phyloP scores from a whole-genome alignment of 1,140 invertebrate genomes.

The Pemphigus obesinymphae region DNA sequence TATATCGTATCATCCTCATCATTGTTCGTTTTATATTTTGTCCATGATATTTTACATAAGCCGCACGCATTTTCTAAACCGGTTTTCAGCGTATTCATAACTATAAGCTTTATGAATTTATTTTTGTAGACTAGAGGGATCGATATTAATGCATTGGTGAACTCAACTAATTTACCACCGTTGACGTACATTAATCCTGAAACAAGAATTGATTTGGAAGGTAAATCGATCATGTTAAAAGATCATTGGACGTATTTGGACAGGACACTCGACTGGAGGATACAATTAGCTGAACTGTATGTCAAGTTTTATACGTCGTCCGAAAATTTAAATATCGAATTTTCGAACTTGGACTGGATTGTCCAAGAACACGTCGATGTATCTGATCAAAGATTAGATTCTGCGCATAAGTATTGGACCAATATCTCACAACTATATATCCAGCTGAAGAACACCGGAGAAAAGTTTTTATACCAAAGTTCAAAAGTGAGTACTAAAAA shows the following conservation, averaged over 20 bases:
- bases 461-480: conserved; percentile 28
- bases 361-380: background rate
- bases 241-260: conserved; percentile 41
- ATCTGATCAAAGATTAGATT: background rate
- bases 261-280: conserved; percentile 18
- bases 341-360: conserved; percentile 2
- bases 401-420: background rate
- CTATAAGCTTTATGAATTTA: background rate
- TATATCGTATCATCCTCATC: background rate
- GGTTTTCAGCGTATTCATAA: background rate
- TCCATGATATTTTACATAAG: background rate
- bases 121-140: conserved; percentile 20
- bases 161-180: conserved; percentile 2
- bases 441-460: conserved; percentile 13
- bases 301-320: background rate
- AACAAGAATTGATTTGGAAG: conserved; percentile 1
- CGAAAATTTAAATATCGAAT: conserved; percentile 11
- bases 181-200: conserved; percentile 11
- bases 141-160: conserved; percentile 28
- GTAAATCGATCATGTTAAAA: conserved; percentile 24
- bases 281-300: conserved; percentile 17
- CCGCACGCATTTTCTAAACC: background rate
- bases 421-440: conserved; percentile 24
- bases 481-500: conserved; percentile 2
- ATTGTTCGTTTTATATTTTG: background rate